Conservation (phyloP, 2,888 invertebrate species). For the Prosapia bicincta region DNA sequence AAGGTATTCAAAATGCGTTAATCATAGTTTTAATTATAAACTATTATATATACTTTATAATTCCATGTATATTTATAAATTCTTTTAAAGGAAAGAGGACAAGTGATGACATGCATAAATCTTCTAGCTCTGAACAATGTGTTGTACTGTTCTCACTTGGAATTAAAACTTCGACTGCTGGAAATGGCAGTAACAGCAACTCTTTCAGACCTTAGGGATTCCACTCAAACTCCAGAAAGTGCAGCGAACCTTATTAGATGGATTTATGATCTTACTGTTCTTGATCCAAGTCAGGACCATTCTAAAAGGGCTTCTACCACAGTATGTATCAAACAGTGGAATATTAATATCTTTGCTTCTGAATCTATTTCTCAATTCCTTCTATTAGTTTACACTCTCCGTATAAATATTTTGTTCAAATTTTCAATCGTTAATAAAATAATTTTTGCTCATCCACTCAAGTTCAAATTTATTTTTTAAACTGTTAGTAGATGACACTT, state of each 20-base stretch:
- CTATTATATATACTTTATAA: not conserved
- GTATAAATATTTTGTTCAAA: no score
- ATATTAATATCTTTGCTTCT: no score
- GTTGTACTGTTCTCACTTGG: slow-evolving; percentile 53
- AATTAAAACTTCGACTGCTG: slow-evolving; percentile 53
- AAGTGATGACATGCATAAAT: slow-evolving; percentile 58
- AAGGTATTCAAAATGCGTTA: no score
- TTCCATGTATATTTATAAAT: no score
- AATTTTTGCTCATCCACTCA: no score
- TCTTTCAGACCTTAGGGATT: slow-evolving; percentile 54
- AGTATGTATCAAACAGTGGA: no score
- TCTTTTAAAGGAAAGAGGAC: slow-evolving; percentile 52
- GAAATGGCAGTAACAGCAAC: slow-evolving; percentile 59
- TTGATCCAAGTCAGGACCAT: slow-evolving; percentile 52
- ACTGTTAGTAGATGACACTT: no score
- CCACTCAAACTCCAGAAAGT: slow-evolving; percentile 48
- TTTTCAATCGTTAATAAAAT: no score
- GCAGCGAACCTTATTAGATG: slow-evolving; percentile 55
- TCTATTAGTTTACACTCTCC: no score
- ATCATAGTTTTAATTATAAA: not conserved
- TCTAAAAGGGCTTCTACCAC: slow-evolving; percentile 52
- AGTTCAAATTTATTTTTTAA: no score
- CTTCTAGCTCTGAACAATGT: slow-evolving; percentile 54
- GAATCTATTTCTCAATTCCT: no score
- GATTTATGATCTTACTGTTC: slow-evolving; percentile 55